A percentile compares a stretch with the other conserved stretches of the same genome.
Conservation (phyloP, 1,140 invertebrate species). For the Camponotus pennsylvanicus region DNA sequence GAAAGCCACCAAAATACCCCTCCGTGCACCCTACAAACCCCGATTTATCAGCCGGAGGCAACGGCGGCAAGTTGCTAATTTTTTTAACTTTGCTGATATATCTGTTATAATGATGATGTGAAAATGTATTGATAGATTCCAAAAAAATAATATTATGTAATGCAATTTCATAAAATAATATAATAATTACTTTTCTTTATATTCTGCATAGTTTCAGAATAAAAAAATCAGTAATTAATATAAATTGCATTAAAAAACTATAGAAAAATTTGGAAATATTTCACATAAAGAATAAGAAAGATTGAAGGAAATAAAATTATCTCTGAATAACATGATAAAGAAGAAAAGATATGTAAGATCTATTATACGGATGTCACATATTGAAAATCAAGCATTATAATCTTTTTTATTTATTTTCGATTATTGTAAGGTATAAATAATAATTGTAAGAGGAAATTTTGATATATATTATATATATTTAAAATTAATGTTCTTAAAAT, state of each 20-base stretch:
- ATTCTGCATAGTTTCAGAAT: neutral
- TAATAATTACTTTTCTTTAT: neutral
- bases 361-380: neutral
- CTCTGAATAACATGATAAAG: neutral
- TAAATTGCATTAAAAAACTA: neutral
- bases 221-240: too few relatives aligned
- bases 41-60: constrained; percentile 58
- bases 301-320: neutral
- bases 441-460: too few relatives aligned
- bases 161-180: neutral
- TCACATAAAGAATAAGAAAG: neutral
- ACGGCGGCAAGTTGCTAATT: neutral
- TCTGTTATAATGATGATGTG: neutral
- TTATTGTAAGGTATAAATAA: too few relatives aligned
- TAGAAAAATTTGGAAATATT: neutral
- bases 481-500: too few relatives aligned
- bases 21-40: neutral
- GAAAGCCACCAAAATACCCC: constrained; percentile 15
- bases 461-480: too few relatives aligned
- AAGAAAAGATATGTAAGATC: neutral
- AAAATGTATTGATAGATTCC: neutral
- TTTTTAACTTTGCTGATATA: neutral
- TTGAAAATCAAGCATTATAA: neutral
- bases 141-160: neutral
- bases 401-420: neutral